Conservation (phyloP, 2,888 invertebrate species). For the Bimastos eiseni region DNA sequence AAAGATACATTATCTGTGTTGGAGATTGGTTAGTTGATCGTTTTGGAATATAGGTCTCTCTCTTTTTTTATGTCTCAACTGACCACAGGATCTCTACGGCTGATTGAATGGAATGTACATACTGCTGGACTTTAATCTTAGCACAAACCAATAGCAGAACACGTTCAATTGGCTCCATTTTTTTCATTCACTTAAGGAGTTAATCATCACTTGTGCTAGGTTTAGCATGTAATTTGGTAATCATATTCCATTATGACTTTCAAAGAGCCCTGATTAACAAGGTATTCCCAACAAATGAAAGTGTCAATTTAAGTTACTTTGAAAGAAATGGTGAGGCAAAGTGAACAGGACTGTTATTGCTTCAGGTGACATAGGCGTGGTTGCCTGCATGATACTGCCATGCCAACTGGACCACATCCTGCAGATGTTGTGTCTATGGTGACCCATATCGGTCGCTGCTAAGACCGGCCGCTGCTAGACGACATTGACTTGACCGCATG, state of each 20-base stretch:
- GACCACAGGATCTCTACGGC: neutral
- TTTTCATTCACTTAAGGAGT: neutral
- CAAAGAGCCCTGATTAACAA: too few species aligned
- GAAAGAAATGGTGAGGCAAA: too few species aligned
- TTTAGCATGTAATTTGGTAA: neutral
- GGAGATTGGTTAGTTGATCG: neutral
- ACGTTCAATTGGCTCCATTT: neutral
- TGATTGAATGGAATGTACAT: neutral
- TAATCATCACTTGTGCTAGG: neutral
- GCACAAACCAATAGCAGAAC: neutral
- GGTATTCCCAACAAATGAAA: too few species aligned
- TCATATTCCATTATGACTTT: neutral
- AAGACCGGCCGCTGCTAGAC: too few species aligned
- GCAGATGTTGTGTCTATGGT: too few species aligned
- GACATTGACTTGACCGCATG: too few species aligned
- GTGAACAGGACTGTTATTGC: too few species aligned
- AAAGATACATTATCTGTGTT: neutral
- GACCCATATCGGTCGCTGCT: too few species aligned
- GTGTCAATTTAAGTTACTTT: too few species aligned
- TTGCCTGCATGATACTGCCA: too few species aligned
- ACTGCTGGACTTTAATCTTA: neutral
- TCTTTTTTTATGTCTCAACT: neutral
- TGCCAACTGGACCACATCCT: too few species aligned
- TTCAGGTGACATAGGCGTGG: too few species aligned
- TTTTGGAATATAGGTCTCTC: neutral